phyloP scores from a whole-genome alignment of 92 coral and sea anemone genomes.

The Palythoa grandis region DNA sequence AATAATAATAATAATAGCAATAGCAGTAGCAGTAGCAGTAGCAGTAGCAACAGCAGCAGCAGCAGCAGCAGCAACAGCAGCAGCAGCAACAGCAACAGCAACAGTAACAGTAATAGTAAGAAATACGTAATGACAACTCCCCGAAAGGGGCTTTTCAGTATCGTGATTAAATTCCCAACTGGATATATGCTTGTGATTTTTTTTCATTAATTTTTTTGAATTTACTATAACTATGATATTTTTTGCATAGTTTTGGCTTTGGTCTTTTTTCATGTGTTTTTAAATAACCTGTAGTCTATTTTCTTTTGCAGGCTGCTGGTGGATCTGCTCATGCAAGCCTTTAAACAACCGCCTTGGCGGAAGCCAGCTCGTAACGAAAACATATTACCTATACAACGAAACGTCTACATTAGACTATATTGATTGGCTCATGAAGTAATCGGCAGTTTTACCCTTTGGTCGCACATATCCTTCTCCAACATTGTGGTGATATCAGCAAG shows the following conservation, averaged over 20 bases:
- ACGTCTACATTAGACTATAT: not conserved
- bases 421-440: not conserved
- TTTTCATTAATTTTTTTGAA: no score
- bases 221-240: not conserved
- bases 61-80: no score
- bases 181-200: no score
- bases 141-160: no score
- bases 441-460: not conserved
- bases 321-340: constrained; percentile 11
- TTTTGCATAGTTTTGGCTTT: not conserved
- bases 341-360: not conserved
- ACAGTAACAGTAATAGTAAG: no score
- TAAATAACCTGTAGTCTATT: not conserved
- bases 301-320: constrained; percentile 15
- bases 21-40: no score
- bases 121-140: no score
- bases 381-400: not conserved
- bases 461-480: not conserved
- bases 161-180: no score
- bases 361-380: not conserved
- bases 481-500: not conserved
- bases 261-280: not conserved
- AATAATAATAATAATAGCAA: no score
- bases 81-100: no score
- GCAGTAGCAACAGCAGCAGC: no score